Conservation (phyloP, 2,888 invertebrate species). For the Antheraea yamamai region DNA sequence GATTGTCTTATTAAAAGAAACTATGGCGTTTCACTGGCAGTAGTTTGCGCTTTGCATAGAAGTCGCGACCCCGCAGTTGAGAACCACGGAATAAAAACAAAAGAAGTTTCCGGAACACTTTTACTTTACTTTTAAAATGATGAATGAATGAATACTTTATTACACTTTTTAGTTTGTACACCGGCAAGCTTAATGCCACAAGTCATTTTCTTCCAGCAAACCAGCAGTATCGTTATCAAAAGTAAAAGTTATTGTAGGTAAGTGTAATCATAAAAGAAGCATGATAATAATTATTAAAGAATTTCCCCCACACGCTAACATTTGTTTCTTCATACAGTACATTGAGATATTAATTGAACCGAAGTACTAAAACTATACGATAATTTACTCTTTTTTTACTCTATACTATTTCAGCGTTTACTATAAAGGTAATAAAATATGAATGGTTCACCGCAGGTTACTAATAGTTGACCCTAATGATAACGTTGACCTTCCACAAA, state of each 20-base stretch:
- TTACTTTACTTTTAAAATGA: too few relatives aligned
- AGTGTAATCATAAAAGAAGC: too few relatives aligned
- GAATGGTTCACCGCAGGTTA: constrained; percentile 28
- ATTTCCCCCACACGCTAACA: not conserved
- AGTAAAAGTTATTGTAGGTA: too few relatives aligned
- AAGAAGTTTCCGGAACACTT: not conserved
- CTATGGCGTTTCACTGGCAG: too few relatives aligned
- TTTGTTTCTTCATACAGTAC: not conserved
- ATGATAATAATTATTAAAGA: not conserved
- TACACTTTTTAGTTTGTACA: too few relatives aligned
- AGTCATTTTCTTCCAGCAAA: too few relatives aligned
- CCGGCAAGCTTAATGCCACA: too few relatives aligned
- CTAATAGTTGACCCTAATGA: constrained; percentile 72
- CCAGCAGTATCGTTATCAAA: too few relatives aligned
- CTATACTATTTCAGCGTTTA: not conserved
- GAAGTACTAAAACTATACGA: not conserved
- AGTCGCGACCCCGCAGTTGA: too few relatives aligned
- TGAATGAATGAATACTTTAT: too few relatives aligned
- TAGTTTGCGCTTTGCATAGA: too few relatives aligned
- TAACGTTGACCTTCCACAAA: constrained; percentile 55
- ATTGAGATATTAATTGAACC: not conserved
- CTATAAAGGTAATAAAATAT: not conserved
- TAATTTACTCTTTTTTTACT: not conserved
- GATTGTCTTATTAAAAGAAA: too few relatives aligned
- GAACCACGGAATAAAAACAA: not conserved